A percentile compares a stretch with the other conserved stretches of the same genome.
Evolutionary conservation across 1,140 invertebrate species (phyloP).

Genomic region (Rhopalosiphum maidis): DNA sequence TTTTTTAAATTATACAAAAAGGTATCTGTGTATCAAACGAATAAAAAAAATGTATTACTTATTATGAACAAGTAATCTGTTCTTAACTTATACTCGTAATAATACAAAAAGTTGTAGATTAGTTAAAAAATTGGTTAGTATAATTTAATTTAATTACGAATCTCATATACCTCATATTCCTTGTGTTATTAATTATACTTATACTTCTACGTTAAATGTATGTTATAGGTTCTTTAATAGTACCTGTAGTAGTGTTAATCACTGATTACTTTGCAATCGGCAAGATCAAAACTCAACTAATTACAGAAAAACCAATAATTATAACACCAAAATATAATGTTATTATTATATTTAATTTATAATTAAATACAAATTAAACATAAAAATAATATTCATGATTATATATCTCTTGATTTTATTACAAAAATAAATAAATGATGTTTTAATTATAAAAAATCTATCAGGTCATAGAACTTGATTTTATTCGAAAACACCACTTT

Average conservation of each 20-base stretch:
- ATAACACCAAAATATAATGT: no score
- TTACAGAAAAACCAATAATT: no score
- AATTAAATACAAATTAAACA: no score
- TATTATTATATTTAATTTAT: no score
- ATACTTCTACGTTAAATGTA: background rate
- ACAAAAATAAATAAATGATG: background rate
- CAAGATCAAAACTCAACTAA: no score
- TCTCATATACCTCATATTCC: background rate
- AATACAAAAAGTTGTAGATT: background rate
- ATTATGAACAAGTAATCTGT: background rate
- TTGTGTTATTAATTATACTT: background rate
- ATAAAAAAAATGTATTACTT: background rate
- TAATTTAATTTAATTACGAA: background rate
- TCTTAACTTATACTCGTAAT: background rate
- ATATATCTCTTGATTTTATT: background rate
- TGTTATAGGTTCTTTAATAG: background rate
- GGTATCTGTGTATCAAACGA: background rate
- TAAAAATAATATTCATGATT: no score
- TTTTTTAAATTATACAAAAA: background rate
- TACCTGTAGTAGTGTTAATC: no score
- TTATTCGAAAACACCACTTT: background rate
- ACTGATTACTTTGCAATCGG: background rate
- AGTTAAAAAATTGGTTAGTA: background rate
- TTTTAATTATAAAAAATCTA: background rate
- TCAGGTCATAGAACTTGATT: no score